Evolutionary conservation across 2,797 vertebrate species (phyloP).

Genomic region (Hyperoplus immaculatus): DNA sequence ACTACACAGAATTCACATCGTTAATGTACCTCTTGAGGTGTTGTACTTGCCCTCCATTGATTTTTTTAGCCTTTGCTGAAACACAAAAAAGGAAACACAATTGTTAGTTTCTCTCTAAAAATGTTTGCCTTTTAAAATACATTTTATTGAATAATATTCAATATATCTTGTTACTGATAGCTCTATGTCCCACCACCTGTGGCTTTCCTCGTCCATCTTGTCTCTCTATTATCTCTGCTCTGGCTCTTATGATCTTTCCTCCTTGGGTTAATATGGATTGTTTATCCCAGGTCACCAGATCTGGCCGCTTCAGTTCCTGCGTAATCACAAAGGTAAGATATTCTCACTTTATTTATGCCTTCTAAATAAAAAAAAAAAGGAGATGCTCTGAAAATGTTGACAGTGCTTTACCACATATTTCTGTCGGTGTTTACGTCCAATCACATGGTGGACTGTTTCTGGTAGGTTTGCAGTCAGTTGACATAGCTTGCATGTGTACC

Average conservation of each 20-base stretch:
- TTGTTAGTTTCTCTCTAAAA: conserved; percentile 3
- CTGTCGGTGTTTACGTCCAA: conserved; percentile 87
- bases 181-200: conserved; percentile 71
- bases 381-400: neutral
- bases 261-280: conserved; percentile 61
- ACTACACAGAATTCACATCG: neutral
- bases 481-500: conserved; percentile 82
- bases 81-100: conserved; percentile 25
- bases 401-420: conserved; percentile 84
- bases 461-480: conserved; percentile 63
- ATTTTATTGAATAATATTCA: conserved; percentile 10
- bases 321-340: conserved; percentile 16
- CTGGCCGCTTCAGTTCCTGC: conserved; percentile 81
- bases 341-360: neutral
- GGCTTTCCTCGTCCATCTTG: conserved; percentile 85
- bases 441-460: conserved; percentile 82
- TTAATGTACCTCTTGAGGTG: conserved; percentile 62
- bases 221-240: conserved; percentile 84
- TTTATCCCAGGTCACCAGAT: conserved; percentile 83
- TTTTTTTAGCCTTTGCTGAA: conserved; percentile 61
- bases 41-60: conserved; percentile 39
- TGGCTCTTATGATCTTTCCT: conserved; percentile 81
- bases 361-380: neutral
- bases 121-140: neutral
- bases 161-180: neutral